Percentiles rank a stretch among this genome's conserved stretches.
Evolutionary conservation across 2,888 invertebrate species (phyloP).

Genomic region (Rhagophthalmus giganteus): DNA sequence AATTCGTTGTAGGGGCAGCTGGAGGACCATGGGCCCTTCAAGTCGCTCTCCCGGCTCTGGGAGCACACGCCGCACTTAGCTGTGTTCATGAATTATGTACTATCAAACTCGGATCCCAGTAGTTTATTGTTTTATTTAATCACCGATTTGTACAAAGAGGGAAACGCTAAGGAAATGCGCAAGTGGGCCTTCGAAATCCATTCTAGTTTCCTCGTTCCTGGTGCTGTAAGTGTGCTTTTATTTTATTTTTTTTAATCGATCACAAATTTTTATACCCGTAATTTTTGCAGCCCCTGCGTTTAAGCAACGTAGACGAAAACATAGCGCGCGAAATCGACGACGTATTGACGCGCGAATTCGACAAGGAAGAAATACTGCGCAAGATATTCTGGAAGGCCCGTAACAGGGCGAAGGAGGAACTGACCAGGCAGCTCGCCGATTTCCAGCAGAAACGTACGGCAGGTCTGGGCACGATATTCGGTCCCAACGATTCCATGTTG

Average conservation of each 20-base stretch:
- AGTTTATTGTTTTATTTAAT: constrained; percentile 80
- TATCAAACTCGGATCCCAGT: constrained; percentile 76
- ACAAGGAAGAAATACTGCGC: constrained; percentile 87
- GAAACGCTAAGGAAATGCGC: constrained; percentile 85
- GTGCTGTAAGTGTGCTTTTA: constrained; percentile 68
- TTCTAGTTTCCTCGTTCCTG: constrained; percentile 91
- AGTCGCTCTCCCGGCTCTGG: constrained; percentile 77
- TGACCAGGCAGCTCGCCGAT: constrained; percentile 78
- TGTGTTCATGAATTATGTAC: constrained; percentile 90
- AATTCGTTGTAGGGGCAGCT: constrained; percentile 64
- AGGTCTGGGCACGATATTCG: constrained; percentile 87
- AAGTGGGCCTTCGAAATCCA: constrained; percentile 99
- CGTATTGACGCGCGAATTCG: constrained; percentile 78
- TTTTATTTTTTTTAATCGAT: background rate
- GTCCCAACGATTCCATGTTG: constrained; percentile 79
- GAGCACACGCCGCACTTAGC: constrained; percentile 90
- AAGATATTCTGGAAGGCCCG: constrained; percentile 90
- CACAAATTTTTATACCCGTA: background rate
- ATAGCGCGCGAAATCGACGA: constrained; percentile 89
- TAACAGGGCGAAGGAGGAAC: constrained; percentile 78
- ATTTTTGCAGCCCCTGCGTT: constrained; percentile 71
- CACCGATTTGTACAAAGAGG: constrained; percentile 86
- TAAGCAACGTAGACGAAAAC: constrained; percentile 81
- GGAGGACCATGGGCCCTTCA: constrained; percentile 88
- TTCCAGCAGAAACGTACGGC: constrained; percentile 84